These are phyloP conservation scores for Felis chaus DNA, from an alignment of 2,113 vertebrate species.

Conservation along the genomic window DNA sequence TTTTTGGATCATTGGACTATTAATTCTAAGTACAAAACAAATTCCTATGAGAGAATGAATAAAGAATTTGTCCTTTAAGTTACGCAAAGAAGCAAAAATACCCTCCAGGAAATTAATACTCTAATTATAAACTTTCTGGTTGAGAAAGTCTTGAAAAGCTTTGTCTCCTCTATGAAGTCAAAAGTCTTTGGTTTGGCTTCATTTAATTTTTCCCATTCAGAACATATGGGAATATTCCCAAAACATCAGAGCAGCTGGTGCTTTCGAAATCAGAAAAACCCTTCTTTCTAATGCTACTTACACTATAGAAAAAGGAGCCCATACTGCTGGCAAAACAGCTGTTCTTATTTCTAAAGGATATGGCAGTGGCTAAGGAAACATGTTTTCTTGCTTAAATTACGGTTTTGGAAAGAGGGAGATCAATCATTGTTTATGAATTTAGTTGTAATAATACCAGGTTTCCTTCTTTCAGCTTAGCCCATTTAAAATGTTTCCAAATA, in stretches of 20 bases:
- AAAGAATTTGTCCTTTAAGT: conserved; percentile 76
- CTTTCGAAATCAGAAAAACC: conserved; percentile 49
- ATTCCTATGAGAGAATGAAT: conserved; percentile 66
- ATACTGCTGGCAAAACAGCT: conserved; percentile 60
- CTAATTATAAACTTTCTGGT: conserved; percentile 75
- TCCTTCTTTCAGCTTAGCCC: conserved; percentile 42
- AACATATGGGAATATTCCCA: conserved; percentile 72
- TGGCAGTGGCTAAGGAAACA: neutral
- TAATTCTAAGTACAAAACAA: conserved; percentile 71
- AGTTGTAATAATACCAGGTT: neutral
- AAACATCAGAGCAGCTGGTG: conserved; percentile 68
- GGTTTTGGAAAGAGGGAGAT: conserved; percentile 55
- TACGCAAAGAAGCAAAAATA: conserved; percentile 72
- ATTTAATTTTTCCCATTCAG: conserved; percentile 68
- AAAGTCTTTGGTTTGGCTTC: conserved; percentile 63
- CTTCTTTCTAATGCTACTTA: conserved; percentile 59
- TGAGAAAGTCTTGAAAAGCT: conserved; percentile 72
- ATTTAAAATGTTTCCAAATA: conserved; percentile 64
- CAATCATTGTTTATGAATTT: conserved; percentile 58
- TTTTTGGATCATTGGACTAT: conserved; percentile 64
- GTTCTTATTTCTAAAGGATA: conserved; percentile 56
- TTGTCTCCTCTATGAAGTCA: conserved; percentile 65
- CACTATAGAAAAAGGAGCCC: neutral
- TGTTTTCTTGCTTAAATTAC: conserved; percentile 69
- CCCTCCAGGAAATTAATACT: conserved; percentile 74